Evolutionary conservation across 2,797 vertebrate species (phyloP), one percentile per base, ranked within the genome.

Genomic region (Craterocephalus amniculus): DNA sequence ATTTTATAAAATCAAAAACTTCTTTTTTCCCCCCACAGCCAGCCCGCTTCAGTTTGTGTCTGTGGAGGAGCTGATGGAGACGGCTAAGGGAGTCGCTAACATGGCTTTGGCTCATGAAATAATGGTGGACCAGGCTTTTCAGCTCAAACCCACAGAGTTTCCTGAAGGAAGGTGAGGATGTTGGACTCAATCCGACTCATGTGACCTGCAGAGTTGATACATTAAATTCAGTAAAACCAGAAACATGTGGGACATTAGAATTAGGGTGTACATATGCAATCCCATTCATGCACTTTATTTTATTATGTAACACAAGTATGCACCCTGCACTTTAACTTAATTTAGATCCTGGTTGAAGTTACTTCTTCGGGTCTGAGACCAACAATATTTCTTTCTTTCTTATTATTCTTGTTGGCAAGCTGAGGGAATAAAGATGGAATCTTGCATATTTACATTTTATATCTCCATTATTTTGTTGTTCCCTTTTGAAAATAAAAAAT

Each of bases 71-170:
- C 89, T 99, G 63, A 94, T 98, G 94, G 96, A 97, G 83, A 95
- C 96, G 0, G 95, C 96, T 0, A 97, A 97, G 89, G 96, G 96
- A 58, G 95, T 99, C 76, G 96, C 95, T 63, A 99, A 99, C 88
- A 96, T 99, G 98, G 95, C 95, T 2, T 75, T 99, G 66, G 98
- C 97, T 38, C 98, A 99, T 3, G 98, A 99, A 86, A 98, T 99
- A 65, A 92, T 98, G 58, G 90, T 99, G 52, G 96, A 97, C 83
- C 93, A 95, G 71, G 93, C 87, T 58, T 99, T 99, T 80, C 92
- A 94, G 87, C 93, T 99, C 79, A 97, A 96, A 70, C 94, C 96
- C 7, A 26, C 87, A 8, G 95, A 96, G 62, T 84, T 95, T 74
- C 94, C 96, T 22, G 96, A 97, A 72, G 94, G 95, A 89, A 98